Conservation (phyloP, 2,113 vertebrate genomes). For the Urocolius indicus region DNA sequence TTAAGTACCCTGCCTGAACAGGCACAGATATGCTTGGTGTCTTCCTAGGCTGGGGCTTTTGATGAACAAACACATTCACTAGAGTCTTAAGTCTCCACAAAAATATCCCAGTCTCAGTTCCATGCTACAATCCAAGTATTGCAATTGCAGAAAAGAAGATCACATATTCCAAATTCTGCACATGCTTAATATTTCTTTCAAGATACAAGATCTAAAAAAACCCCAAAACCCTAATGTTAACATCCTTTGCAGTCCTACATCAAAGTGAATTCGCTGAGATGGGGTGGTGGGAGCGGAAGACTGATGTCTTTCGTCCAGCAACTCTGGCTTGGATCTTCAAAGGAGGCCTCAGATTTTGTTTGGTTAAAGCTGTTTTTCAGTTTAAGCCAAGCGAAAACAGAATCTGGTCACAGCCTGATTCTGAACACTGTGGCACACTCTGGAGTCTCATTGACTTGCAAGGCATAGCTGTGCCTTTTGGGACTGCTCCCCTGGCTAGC, state of each 20-base stretch:
- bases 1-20: neutral
- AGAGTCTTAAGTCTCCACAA: neutral
- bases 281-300: neutral
- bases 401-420: neutral
- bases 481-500: neutral
- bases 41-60: neutral
- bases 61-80: neutral
- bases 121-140: neutral
- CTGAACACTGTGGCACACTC: neutral
- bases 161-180: neutral
- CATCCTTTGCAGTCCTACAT: neutral
- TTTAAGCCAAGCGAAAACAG: neutral
- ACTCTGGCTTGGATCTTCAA: slow-evolving; percentile 17
- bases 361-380: slow-evolving; percentile 19
- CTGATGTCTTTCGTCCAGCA: neutral
- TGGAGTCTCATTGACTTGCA: neutral
- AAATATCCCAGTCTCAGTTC: neutral
- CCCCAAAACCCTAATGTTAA: neutral
- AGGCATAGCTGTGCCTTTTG: neutral
- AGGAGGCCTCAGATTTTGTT: neutral
- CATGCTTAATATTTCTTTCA: neutral
- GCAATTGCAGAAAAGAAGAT: neutral
- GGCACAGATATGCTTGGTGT: neutral
- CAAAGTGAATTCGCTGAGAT: neutral
- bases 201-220: neutral